Base-by-base conservation (phyloP, 2,797 vertebrate genomes). In the Pipistrellus nathusii region DNA sequence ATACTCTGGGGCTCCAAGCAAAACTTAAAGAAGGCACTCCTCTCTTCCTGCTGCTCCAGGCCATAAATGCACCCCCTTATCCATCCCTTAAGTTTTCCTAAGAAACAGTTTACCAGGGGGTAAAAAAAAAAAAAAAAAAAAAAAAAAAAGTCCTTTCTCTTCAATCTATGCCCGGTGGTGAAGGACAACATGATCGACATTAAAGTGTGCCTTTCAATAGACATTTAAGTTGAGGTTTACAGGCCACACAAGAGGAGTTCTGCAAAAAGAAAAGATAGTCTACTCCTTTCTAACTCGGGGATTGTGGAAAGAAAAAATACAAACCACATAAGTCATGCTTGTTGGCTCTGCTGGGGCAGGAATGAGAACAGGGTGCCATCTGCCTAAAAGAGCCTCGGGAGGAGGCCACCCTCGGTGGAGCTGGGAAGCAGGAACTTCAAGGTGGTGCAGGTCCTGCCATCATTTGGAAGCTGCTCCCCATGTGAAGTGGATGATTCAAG, bases 1-100 rank as follows among this genome's bases (percentile, higher is more conserved):
- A 89, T 55, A 77, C 92, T 92, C 41, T 62, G 35, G 62, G 55
- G 35, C 51, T 81, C 21, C 62, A 69, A 96, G 85, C 8, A 88
- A 93, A 88, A 66, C 46, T 92, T 83, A 75, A 73, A 90, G 53
- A 80, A 83, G 38, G 9, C 1, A 32, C 23, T 53, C 7, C n/a
- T 88, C 30, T 32, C 32, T 15, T 23, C 14, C 9, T 32, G 6
- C 57, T 1, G n/a, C 41, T 18, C 14, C 4, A 1, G 0, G 25
- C 51, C 41, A 82, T 48, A 46, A 90, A 66, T 75, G 83, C 23
- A 71, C 18, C 41, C 11, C 12, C 15, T 48, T 18, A 77, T 32
- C 35, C n/a, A 86, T 17, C 21, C 17, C 13, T 94, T 66, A 81
- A 64, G 75, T 21, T 73, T 53, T 8, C 27, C n/a, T 80, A 51